Evolutionary conservation across 2,113 vertebrate species (phyloP).

Genomic region (Picathartes gymnocephalus): DNA sequence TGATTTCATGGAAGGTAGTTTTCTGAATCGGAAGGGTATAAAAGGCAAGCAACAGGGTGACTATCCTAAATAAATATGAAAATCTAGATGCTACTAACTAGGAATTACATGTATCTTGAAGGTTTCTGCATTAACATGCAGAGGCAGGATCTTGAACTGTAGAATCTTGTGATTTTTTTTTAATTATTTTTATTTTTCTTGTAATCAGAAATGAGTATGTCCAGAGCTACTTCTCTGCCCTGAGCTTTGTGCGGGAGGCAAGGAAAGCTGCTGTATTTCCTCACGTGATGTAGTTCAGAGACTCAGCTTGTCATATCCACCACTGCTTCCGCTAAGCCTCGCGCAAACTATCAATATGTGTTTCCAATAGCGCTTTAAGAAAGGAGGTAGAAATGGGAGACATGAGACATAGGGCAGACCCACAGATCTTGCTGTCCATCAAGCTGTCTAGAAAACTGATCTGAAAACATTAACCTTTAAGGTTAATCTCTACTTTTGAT

Average conservation of each 20-base stretch:
- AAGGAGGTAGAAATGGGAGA: background rate
- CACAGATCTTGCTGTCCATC: background rate
- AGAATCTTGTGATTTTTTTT: background rate
- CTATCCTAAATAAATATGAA: background rate
- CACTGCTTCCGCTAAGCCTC: background rate
- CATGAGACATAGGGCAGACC: background rate
- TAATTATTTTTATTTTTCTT: background rate
- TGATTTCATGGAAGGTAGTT: background rate
- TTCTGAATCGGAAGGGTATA: background rate
- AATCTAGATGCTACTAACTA: background rate
- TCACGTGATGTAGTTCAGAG: background rate
- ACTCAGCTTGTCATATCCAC: background rate
- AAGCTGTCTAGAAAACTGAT: background rate
- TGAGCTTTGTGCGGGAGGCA: background rate
- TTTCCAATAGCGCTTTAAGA: background rate
- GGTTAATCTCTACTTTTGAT: background rate
- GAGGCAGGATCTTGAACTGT: background rate
- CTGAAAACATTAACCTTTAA: background rate
- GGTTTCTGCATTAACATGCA: background rate
- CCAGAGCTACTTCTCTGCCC: background rate
- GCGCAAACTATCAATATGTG: background rate
- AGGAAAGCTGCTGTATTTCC: background rate
- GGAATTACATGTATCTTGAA: background rate
- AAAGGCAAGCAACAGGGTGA: background rate
- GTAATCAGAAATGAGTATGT: background rate